Percentiles rank a stretch among this genome's conserved stretches.
These are phyloP conservation scores for Chrysomela aeneicollis DNA, from an alignment of 2,888 invertebrate species.

Conservation along the genomic window DNA sequence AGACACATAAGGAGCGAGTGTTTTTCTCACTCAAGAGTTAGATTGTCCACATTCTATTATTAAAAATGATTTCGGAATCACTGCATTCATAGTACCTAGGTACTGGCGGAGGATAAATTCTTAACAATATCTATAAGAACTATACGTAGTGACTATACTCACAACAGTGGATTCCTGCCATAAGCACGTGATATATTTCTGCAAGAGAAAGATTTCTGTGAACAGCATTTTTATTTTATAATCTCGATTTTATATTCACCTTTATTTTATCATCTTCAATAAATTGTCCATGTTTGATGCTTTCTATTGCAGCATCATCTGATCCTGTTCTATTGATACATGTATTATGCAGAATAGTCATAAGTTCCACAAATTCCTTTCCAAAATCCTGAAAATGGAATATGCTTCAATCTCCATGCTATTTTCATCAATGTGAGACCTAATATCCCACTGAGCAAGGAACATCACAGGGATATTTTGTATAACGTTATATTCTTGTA, in stretches of 20 bases:
- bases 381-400: slow-evolving; percentile 9
- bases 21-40: no score
- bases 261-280: slow-evolving; percentile 28
- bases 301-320: slow-evolving; percentile 24
- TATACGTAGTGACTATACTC: slow-evolving; percentile 22
- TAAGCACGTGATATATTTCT: slow-evolving; percentile 43
- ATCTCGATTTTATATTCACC: slow-evolving; percentile 23
- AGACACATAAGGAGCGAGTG: no score
- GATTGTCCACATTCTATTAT: no score
- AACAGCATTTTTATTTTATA: not conserved
- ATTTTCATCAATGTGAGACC: no score
- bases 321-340: slow-evolving; percentile 29
- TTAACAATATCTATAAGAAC: no score
- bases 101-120: no score
- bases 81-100: no score
- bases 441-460: no score
- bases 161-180: slow-evolving; percentile 35
- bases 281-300: slow-evolving; percentile 27
- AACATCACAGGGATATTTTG: no score
- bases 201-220: slow-evolving; percentile 21
- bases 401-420: no score
- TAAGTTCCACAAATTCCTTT: not conserved
- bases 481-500: no score
- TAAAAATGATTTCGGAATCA: no score
- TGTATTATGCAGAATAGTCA: slow-evolving; percentile 26